phyloP scores from a whole-genome alignment of 1,140 invertebrate genomes.

The Tenebrio molitor region DNA sequence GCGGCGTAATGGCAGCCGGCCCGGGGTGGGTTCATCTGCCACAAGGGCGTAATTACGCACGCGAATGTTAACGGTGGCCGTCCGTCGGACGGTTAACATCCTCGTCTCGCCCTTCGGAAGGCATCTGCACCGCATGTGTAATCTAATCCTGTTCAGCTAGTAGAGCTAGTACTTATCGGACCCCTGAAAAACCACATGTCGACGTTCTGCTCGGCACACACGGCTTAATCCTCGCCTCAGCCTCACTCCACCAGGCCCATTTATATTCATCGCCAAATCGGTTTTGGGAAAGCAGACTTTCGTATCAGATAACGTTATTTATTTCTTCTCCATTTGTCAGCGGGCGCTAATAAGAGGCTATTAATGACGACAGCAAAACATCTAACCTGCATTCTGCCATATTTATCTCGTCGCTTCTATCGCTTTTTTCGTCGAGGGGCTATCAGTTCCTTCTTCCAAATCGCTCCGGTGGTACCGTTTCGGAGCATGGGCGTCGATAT shows the following conservation, averaged over 20 bases:
- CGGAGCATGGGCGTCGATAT: constrained; percentile 24
- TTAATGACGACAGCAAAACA: constrained; percentile 32
- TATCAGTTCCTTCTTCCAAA: constrained; percentile 3
- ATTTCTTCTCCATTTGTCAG: constrained; percentile 24
- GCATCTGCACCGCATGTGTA: constrained; percentile 37
- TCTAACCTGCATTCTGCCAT: constrained; percentile 3
- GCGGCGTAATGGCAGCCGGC: constrained; percentile 29
- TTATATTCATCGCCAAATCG: constrained; percentile 33
- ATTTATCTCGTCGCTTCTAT: constrained; percentile 15
- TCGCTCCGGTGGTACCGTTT: constrained; percentile 24
- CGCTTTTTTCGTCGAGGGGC: constrained; percentile 9
- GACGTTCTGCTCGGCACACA: constrained; percentile 20
- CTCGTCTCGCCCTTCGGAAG: constrained; percentile 31
- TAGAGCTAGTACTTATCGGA: constrained; percentile 35
- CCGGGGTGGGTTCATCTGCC: constrained; percentile 43
- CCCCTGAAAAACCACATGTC: constrained; percentile 39
- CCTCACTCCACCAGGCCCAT: not conserved
- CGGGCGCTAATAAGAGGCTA: constrained; percentile 21
- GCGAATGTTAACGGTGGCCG: constrained; percentile 26
- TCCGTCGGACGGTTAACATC: constrained; percentile 35
- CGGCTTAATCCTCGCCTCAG: constrained; percentile 23
- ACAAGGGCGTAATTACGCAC: constrained; percentile 44
- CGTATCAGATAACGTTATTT: constrained; percentile 21
- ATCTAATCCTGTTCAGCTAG: constrained; percentile 36
- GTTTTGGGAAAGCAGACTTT: constrained; percentile 16